Conservation (phyloP, 2,888 invertebrate species). For the Drepana falcataria region DNA sequence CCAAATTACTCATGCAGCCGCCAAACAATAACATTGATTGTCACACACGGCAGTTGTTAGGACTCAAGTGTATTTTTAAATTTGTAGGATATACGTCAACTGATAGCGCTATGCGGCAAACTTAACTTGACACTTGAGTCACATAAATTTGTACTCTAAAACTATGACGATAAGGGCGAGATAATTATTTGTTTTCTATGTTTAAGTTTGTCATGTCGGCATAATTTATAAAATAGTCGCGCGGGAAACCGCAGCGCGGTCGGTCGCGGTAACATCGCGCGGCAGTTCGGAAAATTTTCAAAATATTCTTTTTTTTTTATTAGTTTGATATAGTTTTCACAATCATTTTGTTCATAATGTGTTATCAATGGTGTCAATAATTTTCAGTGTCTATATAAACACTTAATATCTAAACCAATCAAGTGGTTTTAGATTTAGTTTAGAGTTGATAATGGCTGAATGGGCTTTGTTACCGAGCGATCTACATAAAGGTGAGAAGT, state of each 20-base stretch:
- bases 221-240: conserved; percentile 34
- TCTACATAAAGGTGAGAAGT: conserved; percentile 11
- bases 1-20: conserved; percentile 17
- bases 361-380: not conserved
- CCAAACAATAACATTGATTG: conserved; percentile 6
- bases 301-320: not conserved
- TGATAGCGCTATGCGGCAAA: not conserved
- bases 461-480: conserved; percentile 10
- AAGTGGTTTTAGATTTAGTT: conserved; percentile 7
- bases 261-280: conserved; percentile 18
- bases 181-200: conserved; percentile 3
- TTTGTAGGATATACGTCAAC: conserved; percentile 20
- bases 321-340: not conserved
- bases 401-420: not conserved
- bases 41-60: conserved; percentile 12
- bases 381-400: not conserved
- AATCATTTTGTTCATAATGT: not conserved
- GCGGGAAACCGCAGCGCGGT: conserved; percentile 50
- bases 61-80: conserved; percentile 15
- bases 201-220: conserved; percentile 12
- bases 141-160: conserved; percentile 14
- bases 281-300: conserved; percentile 4
- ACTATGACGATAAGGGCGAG: not conserved
- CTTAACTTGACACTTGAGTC: conserved; percentile 1
- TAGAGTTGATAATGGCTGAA: conserved; percentile 15